Percentiles rank a stretch among this genome's conserved stretches.
phyloP scores from a whole-genome alignment of 2,888 invertebrate genomes.

The Hirtodrosophila confusa region DNA sequence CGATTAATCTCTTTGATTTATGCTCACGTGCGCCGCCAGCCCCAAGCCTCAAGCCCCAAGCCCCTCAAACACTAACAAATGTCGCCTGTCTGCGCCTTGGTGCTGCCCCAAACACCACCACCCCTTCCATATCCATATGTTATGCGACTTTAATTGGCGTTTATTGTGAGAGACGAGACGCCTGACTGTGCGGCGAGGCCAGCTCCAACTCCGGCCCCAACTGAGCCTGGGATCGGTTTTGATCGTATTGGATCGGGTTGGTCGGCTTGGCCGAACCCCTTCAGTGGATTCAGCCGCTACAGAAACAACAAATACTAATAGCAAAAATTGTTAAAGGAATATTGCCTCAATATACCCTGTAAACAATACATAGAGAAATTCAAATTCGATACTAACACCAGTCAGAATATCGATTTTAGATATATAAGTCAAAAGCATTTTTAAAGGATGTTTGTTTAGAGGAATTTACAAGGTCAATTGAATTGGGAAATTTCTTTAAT shows the following conservation, averaged over 20 bases:
- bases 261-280: conserved; percentile 51
- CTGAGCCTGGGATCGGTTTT: conserved; percentile 18
- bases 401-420: too few species aligned
- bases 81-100: conserved; percentile 65
- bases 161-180: conserved; percentile 71
- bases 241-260: conserved; percentile 7
- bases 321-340: not conserved
- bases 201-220: conserved; percentile 14
- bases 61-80: conserved; percentile 78
- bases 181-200: conserved; percentile 61
- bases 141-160: conserved; percentile 78
- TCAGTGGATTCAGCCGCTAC: conserved; percentile 32
- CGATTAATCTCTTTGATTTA: conserved; percentile 84
- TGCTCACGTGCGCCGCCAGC: conserved; percentile 80
- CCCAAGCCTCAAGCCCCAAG: conserved; percentile 29
- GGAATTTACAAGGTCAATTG: too few species aligned
- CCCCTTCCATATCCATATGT: conserved; percentile 44
- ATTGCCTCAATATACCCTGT: conserved; percentile 3
- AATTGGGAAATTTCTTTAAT: too few species aligned
- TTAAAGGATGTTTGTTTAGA: too few species aligned
- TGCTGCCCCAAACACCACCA: conserved; percentile 5
- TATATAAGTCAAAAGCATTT: too few species aligned
- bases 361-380: not conserved
- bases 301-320: conserved; percentile 23
- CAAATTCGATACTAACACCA: too few species aligned